A percentile compares a stretch with the other conserved stretches of the same genome.
Evolutionary conservation across 1,140 invertebrate species (phyloP).

Genomic region (Parasteatoda tepidariorum): DNA sequence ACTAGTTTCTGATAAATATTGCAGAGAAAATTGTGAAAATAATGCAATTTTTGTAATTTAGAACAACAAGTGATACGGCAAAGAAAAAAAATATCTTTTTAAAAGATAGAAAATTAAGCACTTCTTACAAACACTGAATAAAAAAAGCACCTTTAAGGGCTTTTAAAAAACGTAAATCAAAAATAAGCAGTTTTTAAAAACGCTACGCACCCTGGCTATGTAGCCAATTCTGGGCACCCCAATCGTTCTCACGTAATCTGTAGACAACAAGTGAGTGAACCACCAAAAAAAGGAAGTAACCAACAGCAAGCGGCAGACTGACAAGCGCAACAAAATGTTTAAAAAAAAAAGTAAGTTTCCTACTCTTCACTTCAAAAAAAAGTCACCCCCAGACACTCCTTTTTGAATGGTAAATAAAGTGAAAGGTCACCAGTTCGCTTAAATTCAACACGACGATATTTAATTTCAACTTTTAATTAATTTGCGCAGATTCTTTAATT

Average conservation of each 20-base stretch:
- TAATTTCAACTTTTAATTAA: not conserved
- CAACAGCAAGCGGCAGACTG: not conserved
- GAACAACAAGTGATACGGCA: too few species aligned
- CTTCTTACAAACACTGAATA: too few species aligned
- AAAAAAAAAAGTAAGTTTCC: not conserved
- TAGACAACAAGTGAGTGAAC: not conserved
- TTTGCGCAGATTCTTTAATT: too few species aligned
- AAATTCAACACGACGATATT: not conserved
- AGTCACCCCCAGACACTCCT: not conserved
- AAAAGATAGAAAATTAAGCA: too few species aligned
- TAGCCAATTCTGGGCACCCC: not conserved
- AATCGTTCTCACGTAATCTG: constrained; percentile 19
- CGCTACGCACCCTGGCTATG: too few species aligned
- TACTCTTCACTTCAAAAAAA: not conserved
- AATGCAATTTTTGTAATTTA: too few species aligned
- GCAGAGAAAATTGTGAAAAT: too few species aligned
- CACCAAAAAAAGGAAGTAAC: constrained; percentile 42
- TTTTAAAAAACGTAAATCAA: too few species aligned
- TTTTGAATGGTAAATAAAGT: not conserved
- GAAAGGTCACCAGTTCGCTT: not conserved
- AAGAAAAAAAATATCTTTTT: too few species aligned
- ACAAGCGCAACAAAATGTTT: not conserved
- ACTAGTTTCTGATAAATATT: too few species aligned
- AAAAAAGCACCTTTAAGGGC: too few species aligned
- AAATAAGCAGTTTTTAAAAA: too few species aligned